These are phyloP conservation scores for Ramphastos sulfuratus DNA, from an alignment of 2,113 vertebrate species.

Conservation along the genomic window DNA sequence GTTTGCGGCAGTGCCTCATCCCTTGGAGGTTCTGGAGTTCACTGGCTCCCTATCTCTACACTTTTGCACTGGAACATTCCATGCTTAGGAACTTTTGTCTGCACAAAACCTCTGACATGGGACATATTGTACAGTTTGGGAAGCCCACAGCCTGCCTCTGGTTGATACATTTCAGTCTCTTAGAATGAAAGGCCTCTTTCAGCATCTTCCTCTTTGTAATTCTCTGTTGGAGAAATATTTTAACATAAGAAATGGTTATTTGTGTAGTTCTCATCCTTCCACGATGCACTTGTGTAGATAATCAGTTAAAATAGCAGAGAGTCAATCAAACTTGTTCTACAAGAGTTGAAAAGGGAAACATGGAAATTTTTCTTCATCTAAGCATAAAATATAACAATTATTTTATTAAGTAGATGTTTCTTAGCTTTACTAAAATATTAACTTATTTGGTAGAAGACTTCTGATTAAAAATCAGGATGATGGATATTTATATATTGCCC, in stretches of 20 bases:
- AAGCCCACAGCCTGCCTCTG: not conserved
- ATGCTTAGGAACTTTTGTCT: not conserved
- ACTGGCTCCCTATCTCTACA: not conserved
- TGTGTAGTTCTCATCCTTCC: not conserved
- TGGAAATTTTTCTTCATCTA: not conserved
- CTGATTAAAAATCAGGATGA: not conserved
- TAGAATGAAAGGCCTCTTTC: not conserved
- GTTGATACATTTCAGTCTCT: not conserved
- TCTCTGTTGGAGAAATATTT: slow-evolving; percentile 16
- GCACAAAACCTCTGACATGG: not conserved
- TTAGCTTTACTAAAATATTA: not conserved
- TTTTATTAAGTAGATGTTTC: not conserved
- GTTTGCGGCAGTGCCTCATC: not conserved
- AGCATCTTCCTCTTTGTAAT: not conserved
- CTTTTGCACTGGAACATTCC: not conserved
- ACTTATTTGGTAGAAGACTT: not conserved
- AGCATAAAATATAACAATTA: not conserved
- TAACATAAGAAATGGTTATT: not conserved
- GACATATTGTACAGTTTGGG: not conserved
- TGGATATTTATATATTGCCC: rapidly evolving
- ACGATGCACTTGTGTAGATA: not conserved
- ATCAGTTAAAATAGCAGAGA: not conserved
- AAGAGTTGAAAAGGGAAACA: not conserved
- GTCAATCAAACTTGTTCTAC: not conserved
- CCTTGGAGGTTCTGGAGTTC: not conserved